phyloP scores from a whole-genome alignment of 1,140 invertebrate species.

The Drosophila chauvacae region DNA sequence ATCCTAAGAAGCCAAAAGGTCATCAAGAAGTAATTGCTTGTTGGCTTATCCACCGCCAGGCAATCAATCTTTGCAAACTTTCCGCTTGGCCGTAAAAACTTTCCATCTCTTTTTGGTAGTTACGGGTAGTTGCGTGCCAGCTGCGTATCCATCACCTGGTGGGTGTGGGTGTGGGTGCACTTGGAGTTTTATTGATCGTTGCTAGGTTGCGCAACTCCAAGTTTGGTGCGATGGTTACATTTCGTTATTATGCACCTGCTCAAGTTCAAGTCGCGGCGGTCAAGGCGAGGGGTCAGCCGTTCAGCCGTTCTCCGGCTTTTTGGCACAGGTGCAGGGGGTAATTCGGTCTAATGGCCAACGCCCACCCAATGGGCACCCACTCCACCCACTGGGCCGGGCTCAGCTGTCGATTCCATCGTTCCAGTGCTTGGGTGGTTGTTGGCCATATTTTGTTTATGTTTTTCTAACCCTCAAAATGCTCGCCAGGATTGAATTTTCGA shows the following conservation, averaged over 20 bases:
- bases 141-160: slow-evolving; percentile 61
- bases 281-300: slow-evolving; percentile 75
- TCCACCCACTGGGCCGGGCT: slow-evolving; percentile 10
- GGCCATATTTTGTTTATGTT: slow-evolving; percentile 73
- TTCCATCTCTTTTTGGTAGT: slow-evolving; percentile 8
- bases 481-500: slow-evolving; percentile 64
- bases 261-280: slow-evolving; percentile 72
- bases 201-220: slow-evolving; percentile 61
- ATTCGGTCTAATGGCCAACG: slow-evolving; percentile 39
- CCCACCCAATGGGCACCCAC: slow-evolving; percentile 39
- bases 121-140: slow-evolving; percentile 62
- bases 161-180: slow-evolving; percentile 15
- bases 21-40: slow-evolving; percentile 25
- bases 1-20: slow-evolving; percentile 27
- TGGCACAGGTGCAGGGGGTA: slow-evolving; percentile 59
- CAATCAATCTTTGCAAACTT: slow-evolving; percentile 29
- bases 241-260: slow-evolving; percentile 49
- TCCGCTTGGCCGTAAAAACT: slow-evolving; percentile 8
- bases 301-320: slow-evolving; percentile 19
- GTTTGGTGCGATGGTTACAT: slow-evolving; percentile 17
- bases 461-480: slow-evolving; percentile 24
- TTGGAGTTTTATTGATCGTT: slow-evolving; percentile 65
- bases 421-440: slow-evolving; percentile 12
- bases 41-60: slow-evolving; percentile 12
- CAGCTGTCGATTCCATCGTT: slow-evolving; percentile 51